Percentiles rank a stretch among this genome's conserved stretches.
phyloP scores from a whole-genome alignment of 2,797 vertebrate genomes.

The Dendrocincla fuliginosa region DNA sequence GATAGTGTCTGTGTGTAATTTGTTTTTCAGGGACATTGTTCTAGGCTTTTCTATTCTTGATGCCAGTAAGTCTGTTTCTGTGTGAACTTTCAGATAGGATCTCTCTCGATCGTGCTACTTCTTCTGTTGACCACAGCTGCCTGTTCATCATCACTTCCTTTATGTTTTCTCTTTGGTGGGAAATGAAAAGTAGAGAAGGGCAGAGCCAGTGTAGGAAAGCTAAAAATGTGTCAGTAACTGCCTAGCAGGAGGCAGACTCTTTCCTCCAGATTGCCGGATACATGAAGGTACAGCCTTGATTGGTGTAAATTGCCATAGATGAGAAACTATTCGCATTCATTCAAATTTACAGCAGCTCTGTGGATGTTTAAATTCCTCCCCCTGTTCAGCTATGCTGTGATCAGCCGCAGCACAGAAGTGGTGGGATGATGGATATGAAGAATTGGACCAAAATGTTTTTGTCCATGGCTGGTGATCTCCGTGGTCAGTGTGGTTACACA shows the following conservation, averaged over 20 bases:
- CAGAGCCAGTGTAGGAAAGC: not conserved
- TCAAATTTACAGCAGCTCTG: not conserved
- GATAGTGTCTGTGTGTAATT: constrained; percentile 10
- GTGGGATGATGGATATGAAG: not conserved
- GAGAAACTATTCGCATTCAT: not conserved
- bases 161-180: not conserved
- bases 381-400: not conserved
- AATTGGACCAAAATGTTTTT: not conserved
- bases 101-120: not conserved
- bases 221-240: constrained; percentile 18
- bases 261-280: not conserved
- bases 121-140: constrained; percentile 6
- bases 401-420: not conserved
- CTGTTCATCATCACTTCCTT: not conserved
- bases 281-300: not conserved
- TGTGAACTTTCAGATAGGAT: not conserved
- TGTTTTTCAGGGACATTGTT: constrained; percentile 38
- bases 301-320: constrained; percentile 7
- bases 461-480: not conserved
- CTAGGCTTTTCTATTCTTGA: not conserved
- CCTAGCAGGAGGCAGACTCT: constrained; percentile 16
- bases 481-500: not conserved
- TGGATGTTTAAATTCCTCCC: not conserved
- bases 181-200: constrained; percentile 28
- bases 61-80: not conserved